Conservation (phyloP, 1,140 invertebrate species). For the Drosophila jambulina region DNA sequence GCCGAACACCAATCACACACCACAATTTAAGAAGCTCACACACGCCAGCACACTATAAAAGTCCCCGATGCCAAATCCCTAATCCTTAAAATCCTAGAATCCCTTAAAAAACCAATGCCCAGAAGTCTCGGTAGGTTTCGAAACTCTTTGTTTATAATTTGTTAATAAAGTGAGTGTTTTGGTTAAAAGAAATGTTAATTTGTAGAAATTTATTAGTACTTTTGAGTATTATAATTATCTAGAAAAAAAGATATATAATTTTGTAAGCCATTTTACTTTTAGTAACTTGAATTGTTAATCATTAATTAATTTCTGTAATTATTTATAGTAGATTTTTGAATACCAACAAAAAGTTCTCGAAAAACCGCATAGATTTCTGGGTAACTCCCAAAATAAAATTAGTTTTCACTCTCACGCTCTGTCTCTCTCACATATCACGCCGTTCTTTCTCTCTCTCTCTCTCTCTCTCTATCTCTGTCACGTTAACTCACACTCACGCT, state of each 20-base stretch:
- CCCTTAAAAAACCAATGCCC: background rate
- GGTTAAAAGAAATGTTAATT: background rate
- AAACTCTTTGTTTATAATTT: background rate
- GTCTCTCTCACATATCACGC: constrained; percentile 31
- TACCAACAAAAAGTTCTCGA: background rate
- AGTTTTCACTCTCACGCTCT: constrained; percentile 30
- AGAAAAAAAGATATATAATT: background rate
- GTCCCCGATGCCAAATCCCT: background rate
- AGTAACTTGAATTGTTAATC: too few relatives aligned
- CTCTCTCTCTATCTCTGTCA: constrained; percentile 18
- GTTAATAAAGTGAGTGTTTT: background rate
- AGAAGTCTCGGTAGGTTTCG: constrained; percentile 6
- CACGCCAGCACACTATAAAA: constrained; percentile 36
- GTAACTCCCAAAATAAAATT: constrained; percentile 13
- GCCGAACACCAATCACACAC: constrained; percentile 2
- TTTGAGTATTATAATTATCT: background rate
- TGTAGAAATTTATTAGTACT: background rate
- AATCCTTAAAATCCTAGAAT: background rate
- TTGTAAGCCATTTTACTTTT: background rate
- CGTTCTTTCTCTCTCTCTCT: constrained; percentile 32
- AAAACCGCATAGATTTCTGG: constrained; percentile 14
- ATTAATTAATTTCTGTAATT: background rate
- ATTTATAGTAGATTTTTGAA: background rate
- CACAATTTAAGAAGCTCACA: constrained; percentile 21
- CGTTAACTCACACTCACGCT: constrained; percentile 47